These are phyloP conservation scores for Tetragonisca angustula DNA, from an alignment of 2,888 invertebrate species.

Conservation along the genomic window DNA sequence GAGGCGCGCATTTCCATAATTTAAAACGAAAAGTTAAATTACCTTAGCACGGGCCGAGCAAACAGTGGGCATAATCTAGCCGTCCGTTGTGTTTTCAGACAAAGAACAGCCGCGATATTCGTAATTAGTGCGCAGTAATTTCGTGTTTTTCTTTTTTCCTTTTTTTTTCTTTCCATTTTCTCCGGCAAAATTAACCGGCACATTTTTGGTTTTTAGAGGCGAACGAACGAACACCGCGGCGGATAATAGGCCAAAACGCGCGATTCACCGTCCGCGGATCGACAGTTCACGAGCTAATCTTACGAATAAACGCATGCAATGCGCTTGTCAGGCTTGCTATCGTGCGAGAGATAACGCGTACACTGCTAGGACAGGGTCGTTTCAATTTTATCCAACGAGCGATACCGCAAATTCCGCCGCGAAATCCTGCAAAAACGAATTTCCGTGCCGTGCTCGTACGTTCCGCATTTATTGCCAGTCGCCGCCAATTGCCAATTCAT, in stretches of 20 bases:
- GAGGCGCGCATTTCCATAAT: constrained; percentile 43
- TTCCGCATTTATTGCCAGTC: constrained; percentile 33
- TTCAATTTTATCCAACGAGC: constrained; percentile 36
- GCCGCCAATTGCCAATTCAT: constrained; percentile 23
- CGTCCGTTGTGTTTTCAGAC: constrained; percentile 6
- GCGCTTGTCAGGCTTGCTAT: not conserved
- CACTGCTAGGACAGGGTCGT: constrained; percentile 10
- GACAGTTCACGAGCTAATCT: constrained; percentile 23
- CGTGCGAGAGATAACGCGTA: constrained; percentile 17
- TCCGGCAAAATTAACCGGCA: constrained; percentile 30
- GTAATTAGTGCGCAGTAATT: constrained; percentile 44
- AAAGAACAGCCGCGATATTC: constrained; percentile 44
- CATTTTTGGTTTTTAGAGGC: constrained; percentile 15
- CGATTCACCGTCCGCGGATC: constrained; percentile 4
- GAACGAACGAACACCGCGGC: not conserved
- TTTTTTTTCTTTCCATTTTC: no score
- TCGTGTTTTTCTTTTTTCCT: constrained; percentile 8
- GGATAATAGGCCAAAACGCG: not conserved
- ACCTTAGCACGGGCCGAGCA: constrained; percentile 24
- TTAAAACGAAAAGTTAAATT: constrained; percentile 54
- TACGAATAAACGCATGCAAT: constrained; percentile 7
- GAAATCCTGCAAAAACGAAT: constrained; percentile 30
- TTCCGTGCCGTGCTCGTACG: constrained; percentile 4
- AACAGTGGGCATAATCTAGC: constrained; percentile 34
- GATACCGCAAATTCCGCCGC: constrained; percentile 31